Evolutionary conservation across 2,888 invertebrate species (phyloP).

Genomic region (Bembecia ichneumoniformis): DNA sequence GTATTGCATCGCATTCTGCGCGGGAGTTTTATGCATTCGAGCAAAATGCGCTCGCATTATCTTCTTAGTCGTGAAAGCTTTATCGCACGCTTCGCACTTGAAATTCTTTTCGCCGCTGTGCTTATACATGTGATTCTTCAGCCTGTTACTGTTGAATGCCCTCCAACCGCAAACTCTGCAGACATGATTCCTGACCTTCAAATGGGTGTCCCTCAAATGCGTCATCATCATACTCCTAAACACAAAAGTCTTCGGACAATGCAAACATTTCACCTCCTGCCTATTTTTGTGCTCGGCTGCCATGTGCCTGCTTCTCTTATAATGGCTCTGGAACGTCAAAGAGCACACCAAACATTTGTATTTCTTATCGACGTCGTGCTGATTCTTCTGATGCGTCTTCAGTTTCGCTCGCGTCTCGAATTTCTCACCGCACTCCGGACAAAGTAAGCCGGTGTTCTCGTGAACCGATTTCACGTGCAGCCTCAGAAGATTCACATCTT

Average conservation of each 20-base stretch:
- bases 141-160: slow-evolving; percentile 56
- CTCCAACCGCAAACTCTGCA: slow-evolving; percentile 59
- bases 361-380: slow-evolving; percentile 58
- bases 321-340: slow-evolving; percentile 48
- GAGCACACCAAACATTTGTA: slow-evolving; percentile 64
- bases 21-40: slow-evolving; percentile 43
- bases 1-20: slow-evolving; percentile 22
- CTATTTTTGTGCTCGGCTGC: slow-evolving; percentile 51
- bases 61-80: slow-evolving; percentile 57
- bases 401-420: slow-evolving; percentile 64
- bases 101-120: slow-evolving; percentile 65
- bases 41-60: slow-evolving; percentile 56
- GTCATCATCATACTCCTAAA: slow-evolving; percentile 65
- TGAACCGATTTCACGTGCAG: slow-evolving; percentile 50
- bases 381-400: slow-evolving; percentile 57
- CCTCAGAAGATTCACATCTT: slow-evolving; percentile 39
- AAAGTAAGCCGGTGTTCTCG: slow-evolving; percentile 43
- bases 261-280: slow-evolving; percentile 52
- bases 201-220: slow-evolving; percentile 49
- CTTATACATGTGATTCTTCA: slow-evolving; percentile 66
- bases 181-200: slow-evolving; percentile 51
- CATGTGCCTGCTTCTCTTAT: slow-evolving; percentile 55
- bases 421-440: slow-evolving; percentile 56
- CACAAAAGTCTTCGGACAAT: slow-evolving; percentile 59
- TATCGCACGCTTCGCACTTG: slow-evolving; percentile 53